A percentile compares a stretch with the other conserved stretches of the same genome.
phyloP scores from a whole-genome alignment of 2,888 invertebrate genomes.

The Rhabditophanes sp. region DNA sequence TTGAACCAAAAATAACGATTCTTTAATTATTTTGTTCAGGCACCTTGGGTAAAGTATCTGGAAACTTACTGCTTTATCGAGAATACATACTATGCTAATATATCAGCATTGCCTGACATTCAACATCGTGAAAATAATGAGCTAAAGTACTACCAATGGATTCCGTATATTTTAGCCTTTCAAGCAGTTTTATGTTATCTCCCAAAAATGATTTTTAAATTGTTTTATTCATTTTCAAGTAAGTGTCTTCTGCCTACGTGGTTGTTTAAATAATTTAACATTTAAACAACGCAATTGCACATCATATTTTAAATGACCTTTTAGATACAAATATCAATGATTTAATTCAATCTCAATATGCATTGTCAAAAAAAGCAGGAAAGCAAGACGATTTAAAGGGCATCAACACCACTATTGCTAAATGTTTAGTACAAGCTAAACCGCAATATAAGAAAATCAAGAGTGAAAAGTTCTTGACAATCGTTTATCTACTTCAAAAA shows the following conservation, averaged over 20 bases:
- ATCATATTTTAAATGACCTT: neutral
- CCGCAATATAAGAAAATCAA: too few species aligned
- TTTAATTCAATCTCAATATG: conserved; percentile 1
- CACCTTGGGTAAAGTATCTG: neutral
- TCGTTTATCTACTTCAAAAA: conserved; percentile 41
- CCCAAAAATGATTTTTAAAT: conserved; percentile 33
- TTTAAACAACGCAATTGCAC: neutral
- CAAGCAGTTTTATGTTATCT: conserved; percentile 32
- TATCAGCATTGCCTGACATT: too few species aligned
- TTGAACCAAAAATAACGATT: conserved; percentile 1
- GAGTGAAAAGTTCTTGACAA: conserved; percentile 37
- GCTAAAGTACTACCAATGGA: conserved; percentile 40
- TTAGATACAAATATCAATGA: neutral
- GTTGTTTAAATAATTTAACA: neutral
- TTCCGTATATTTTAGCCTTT: conserved; percentile 39
- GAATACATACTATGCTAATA: conserved; percentile 20
- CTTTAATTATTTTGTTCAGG: neutral
- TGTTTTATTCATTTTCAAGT: conserved; percentile 21
- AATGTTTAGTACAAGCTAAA: too few species aligned
- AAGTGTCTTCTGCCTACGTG: conserved; percentile 3
- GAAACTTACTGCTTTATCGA: conserved; percentile 16
- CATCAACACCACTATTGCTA: too few species aligned
- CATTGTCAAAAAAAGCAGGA: too few species aligned
- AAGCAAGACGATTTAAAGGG: too few species aligned
- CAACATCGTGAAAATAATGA: conserved; percentile 11